Percentiles rank a stretch among this genome's conserved stretches.
Evolutionary conservation across 1,140 invertebrate species (phyloP).

Genomic region (Halyomorpha halys): DNA sequence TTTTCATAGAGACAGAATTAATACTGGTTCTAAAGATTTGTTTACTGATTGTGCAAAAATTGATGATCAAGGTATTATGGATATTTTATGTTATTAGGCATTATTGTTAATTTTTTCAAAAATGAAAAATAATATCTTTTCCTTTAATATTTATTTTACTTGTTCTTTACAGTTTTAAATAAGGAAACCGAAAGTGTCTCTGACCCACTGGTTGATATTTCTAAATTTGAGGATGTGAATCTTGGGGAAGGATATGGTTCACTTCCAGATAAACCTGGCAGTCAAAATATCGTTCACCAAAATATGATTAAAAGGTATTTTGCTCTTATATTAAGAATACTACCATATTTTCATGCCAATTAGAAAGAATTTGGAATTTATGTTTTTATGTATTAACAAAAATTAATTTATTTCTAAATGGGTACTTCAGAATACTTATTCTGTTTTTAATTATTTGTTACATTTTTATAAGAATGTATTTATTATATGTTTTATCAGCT

Average conservation of each 20-base stretch:
- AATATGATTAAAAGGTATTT: conserved; percentile 75
- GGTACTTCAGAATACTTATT: too few species aligned
- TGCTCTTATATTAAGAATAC: not conserved
- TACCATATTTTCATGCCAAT: too few species aligned
- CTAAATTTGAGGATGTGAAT: conserved; percentile 62
- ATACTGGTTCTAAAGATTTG: conserved; percentile 72
- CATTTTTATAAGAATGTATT: too few species aligned
- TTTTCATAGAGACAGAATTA: conserved; percentile 93
- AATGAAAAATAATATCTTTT: not conserved
- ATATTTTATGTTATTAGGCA: not conserved
- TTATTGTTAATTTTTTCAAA: not conserved
- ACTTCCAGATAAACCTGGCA: conserved; percentile 44
- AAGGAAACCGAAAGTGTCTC: conserved; percentile 68
- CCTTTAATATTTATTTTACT: not conserved
- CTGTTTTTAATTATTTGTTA: too few species aligned
- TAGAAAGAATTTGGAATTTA: too few species aligned
- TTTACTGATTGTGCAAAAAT: conserved; percentile 95
- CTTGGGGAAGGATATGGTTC: conserved; percentile 59
- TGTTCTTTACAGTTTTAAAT: conserved; percentile 46
- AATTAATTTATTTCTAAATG: too few species aligned
- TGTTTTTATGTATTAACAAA: too few species aligned
- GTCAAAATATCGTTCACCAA: conserved; percentile 69
- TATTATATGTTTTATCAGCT: too few species aligned
- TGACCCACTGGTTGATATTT: conserved; percentile 71
- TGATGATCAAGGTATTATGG: conserved; percentile 63